Evolutionary conservation across 2,113 vertebrate species (phyloP), one percentile per base, ranked within the genome.

Genomic region (Chaetodon auriga): DNA sequence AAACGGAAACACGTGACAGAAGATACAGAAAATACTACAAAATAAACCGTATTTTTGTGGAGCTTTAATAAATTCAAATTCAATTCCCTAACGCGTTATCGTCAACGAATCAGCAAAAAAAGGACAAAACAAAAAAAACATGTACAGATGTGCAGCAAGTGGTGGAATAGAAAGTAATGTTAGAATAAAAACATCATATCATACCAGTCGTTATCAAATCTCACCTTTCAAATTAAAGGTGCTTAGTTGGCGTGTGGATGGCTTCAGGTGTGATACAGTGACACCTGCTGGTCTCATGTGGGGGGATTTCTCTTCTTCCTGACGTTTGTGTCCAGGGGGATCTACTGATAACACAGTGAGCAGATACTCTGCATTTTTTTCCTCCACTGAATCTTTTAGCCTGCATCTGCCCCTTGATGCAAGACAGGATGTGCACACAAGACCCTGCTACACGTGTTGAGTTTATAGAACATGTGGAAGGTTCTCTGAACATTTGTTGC

Each of bases 1-100:
- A 7, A 49, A 2, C 80, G 82, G 87, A 89, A 88, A 9, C n/a
- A 55, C 46, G 16, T 53, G 10, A 45, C 5, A 15, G 16, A 0
- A 4, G n/a, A 21, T 6, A 46, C n/a, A 11, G 2, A 23, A 25
- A 68, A 72, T 35, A 49, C 51, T 0, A 8, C 3, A 23, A 64
- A 49, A 49, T 49, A 30, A 51, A 21, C 21, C 0, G 0, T 14
- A 0, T 69, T 35, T 69, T 70, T 18, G 14, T 10, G 4, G 18
- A 60, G 1, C 5, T 7, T 21, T 38, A 35, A 14, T 21, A 63
- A 51, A 68, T 35, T 30, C 18, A 35, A 4, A n/a, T n/a, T n/a
- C n/a, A n/a, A 30, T 30, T 30, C 5, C 9, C 18, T 4, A 38
- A 0, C 19, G 23, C 4, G 18, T 68, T 30, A 30, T 16, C 23